Percentiles rank a stretch among this genome's conserved stretches.
Conservation (phyloP, 2,888 invertebrate genomes). For the Rotaria socialis region DNA sequence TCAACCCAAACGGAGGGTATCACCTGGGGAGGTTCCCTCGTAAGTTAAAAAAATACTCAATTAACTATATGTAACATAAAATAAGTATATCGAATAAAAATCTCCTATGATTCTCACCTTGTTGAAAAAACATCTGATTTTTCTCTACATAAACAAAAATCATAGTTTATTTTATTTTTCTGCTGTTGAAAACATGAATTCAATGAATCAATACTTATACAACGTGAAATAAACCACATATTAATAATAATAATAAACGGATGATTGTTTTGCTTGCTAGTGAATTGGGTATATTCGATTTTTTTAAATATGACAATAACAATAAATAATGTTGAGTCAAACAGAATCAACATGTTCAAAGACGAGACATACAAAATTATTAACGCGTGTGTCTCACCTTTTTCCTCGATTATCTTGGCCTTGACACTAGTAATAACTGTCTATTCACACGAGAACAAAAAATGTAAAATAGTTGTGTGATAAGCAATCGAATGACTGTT, state of each 20-base stretch:
- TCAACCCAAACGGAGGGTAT: too few relatives aligned
- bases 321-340: conserved; percentile 3
- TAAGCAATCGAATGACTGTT: neutral
- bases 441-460: neutral
- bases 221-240: conserved; percentile 32
- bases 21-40: too few relatives aligned
- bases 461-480: neutral
- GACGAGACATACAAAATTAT: neutral
- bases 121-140: neutral
- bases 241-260: neutral
- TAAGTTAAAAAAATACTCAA: too few relatives aligned
- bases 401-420: neutral
- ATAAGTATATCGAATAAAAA: neutral
- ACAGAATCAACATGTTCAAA: conserved; percentile 20
- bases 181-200: conserved; percentile 30
- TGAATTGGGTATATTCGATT: neutral
- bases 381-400: neutral
- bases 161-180: neutral
- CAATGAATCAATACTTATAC: conserved; percentile 32
- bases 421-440: neutral
- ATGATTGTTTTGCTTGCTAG: neutral
- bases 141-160: conserved; percentile 2
- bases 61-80: too few relatives aligned
- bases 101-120: neutral
- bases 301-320: neutral